Base-by-base conservation (phyloP, 64 coral and sea anemone genomes). In the Montipora foliosa region DNA sequence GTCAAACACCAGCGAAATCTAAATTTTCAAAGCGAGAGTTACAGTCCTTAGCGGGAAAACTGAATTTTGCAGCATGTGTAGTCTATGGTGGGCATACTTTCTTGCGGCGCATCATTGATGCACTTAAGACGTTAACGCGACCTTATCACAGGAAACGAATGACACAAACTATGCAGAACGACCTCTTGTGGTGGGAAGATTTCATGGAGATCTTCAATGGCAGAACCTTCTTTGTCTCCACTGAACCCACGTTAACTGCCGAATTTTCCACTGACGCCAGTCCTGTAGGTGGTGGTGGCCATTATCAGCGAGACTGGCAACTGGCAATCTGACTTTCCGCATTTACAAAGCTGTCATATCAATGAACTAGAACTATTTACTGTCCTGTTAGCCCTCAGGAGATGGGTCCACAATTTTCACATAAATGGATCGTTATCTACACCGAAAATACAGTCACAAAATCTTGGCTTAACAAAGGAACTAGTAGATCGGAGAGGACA, bases 31-130 rank as follows among this genome's bases (percentile, higher is more conserved):
- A 87, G 47, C 71, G 4, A n/a, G 19, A 95, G 48, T 58, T 95
- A 9, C 79, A 95, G 75, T 61, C 21, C 5, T 12, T 95, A 21
- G 62, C 80, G 5, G 94, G 94, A 5, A 83, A 90, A 64, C 75
- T 95, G 5, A 87, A 95, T 68, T 90, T 44, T 47, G 94, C 88
- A 1, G 77, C 71, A 15, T 57, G 64, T 5, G 89, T 95, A 5
- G 72, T 91, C 12, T 67, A 19, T n/a, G 88, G 88, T 9, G 94
- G 94, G 9, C 88, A 88, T 8, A 87, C 94, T 3, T 95, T 91
- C 10, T 22, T 95, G 10, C 88, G 93, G 5, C 78, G 93, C 2
- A 83, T 79, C 5, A 51, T 90, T 49, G 82, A 95, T 59, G 79
- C 76, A 14, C 29, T 87, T 19, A 91, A 88, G 53, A 22, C 15